A percentile compares a stretch with the other conserved stretches of the same genome.
These are phyloP conservation scores for Oophaga pumilio DNA, from an alignment of 2,113 vertebrate species.

Conservation along the genomic window DNA sequence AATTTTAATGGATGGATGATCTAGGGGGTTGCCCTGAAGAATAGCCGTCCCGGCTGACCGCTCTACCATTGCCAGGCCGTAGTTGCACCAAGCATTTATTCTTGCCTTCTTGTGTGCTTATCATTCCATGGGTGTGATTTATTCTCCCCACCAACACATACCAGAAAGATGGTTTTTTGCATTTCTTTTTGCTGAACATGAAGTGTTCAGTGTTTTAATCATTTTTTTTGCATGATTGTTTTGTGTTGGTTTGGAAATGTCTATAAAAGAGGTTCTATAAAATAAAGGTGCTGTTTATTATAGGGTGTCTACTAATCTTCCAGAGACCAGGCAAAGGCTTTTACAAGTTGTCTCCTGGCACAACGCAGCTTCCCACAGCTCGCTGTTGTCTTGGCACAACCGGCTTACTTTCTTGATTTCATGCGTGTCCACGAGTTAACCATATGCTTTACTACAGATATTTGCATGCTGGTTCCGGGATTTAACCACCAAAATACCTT, in stretches of 20 bases:
- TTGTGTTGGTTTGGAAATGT: constrained; percentile 47
- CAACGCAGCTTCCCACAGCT: background rate
- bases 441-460: too few relatives aligned
- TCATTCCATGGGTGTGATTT: constrained; percentile 15
- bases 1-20: background rate
- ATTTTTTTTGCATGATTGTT: constrained; percentile 46
- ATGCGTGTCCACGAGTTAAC: too few relatives aligned
- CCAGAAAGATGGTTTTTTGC: background rate
- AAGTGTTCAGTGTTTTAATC: constrained; percentile 17
- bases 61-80: background rate
- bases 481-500: too few relatives aligned
- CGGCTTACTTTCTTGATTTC: too few relatives aligned
- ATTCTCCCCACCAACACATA: background rate
- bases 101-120: background rate
- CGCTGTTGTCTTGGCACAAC: too few relatives aligned
- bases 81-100: background rate
- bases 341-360: background rate
- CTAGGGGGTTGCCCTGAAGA: background rate
- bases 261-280: constrained; percentile 50
- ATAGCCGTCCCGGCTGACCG: too few relatives aligned
- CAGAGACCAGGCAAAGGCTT: background rate
- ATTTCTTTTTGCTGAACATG: background rate
- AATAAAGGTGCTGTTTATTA: constrained; percentile 52
- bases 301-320: background rate
- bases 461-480: too few relatives aligned